Evolutionary conservation across 2,113 vertebrate genomes (phyloP), one percentile per base, ranked within the genome.

Genomic region (Spea bombifrons): DNA sequence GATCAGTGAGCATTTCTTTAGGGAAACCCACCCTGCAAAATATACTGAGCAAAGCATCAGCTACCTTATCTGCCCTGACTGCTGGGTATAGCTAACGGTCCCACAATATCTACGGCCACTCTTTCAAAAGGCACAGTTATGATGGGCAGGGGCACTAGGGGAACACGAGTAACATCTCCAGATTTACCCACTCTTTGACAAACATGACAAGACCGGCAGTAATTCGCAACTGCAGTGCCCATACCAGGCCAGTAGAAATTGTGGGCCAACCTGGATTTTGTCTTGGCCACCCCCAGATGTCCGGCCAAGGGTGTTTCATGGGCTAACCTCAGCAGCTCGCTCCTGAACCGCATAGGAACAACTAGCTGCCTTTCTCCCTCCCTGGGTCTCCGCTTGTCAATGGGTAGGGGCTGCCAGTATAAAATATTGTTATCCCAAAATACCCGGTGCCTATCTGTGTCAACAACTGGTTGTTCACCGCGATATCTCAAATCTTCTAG

Each of bases 101-200:
- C 48, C 8, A 75, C 50, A 5, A 75, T 43, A 45, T 75, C 64
- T 12, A 75, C 48, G 4, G 63, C 73, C 2, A 75, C 47, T 12
- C 64, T 6, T 17, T 75, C 47, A 12, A 75, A 75, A 3, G 73
- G 61, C 7, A 64, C 73, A 15, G 63, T 45, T 64, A 50, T 52
- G 5, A 52, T 15, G 17, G 73, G 61, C 4, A 75, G 10, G 2
- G 73, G 61, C 0, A 15, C 16, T 30, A 75, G 6, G n/a, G 73
- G 59, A 17, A 55, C 47, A 9, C 5, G 50, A 3, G 1, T 1
- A 2, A 1, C 8, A 47, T 73, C 13, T 16, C 55, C 71, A 4
- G 8, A 3, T 13, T 73, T 73, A 15, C 52, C 52, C 0, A 59
- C 71, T 7, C 7, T 2, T 10, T 57, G 50, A 45, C 53, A 72